These are phyloP conservation scores for Isotomurus palustris DNA, from an alignment of 2,888 invertebrate species.

Conservation along the genomic window DNA sequence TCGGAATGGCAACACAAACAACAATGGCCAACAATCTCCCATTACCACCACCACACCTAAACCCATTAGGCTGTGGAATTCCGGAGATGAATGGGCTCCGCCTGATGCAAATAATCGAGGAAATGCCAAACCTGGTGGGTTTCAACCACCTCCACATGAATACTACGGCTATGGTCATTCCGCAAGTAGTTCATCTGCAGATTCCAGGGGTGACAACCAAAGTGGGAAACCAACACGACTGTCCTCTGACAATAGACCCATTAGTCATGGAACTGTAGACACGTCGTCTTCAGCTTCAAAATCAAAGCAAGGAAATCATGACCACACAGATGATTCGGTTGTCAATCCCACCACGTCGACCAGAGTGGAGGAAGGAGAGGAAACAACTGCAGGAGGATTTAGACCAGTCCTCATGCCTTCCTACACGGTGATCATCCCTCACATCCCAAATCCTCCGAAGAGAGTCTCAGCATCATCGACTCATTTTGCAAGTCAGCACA, in stretches of 20 bases:
- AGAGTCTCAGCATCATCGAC: not conserved
- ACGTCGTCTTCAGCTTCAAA: not conserved
- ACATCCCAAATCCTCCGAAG: constrained; percentile 32
- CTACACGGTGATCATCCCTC: constrained; percentile 42
- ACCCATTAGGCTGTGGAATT: constrained; percentile 35
- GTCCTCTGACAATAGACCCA: constrained; percentile 12
- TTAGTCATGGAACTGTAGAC: constrained; percentile 18
- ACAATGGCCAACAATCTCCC: not conserved
- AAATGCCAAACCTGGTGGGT: too few species aligned
- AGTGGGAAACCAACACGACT: not conserved
- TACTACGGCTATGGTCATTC: constrained; percentile 36
- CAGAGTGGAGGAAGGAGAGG: constrained; percentile 3
- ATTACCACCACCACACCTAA: constrained; percentile 6
- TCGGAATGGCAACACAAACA: not conserved
- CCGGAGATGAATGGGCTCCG: constrained; percentile 13
- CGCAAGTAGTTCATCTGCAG: too few species aligned
- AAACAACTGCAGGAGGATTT: constrained; percentile 24
- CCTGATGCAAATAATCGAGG: too few species aligned
- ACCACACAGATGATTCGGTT: not conserved
- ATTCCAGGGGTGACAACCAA: constrained; percentile 1
- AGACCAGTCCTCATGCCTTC: constrained; percentile 36
- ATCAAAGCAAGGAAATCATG: constrained; percentile 1
- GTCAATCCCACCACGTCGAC: not conserved
- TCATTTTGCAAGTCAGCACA: not conserved
- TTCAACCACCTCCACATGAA: constrained; percentile 4